A percentile compares a stretch with the other conserved stretches of the same genome.
These are phyloP conservation scores for Psilanteris sp. DNA, from an alignment of 1,140 invertebrate genomes.

Conservation along the genomic window DNA sequence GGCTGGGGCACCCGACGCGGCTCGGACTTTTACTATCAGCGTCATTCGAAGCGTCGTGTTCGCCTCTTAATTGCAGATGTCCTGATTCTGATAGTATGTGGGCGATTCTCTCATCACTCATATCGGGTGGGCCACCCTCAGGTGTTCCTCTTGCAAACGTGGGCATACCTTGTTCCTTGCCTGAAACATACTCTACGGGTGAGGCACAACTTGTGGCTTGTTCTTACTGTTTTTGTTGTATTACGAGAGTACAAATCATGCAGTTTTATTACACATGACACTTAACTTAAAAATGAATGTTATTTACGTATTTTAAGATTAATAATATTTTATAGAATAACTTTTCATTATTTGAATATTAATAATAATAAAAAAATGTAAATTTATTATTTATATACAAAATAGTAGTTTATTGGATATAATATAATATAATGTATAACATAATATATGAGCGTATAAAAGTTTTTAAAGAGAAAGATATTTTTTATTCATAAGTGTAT, in stretches of 20 bases:
- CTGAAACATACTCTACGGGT: conserved; percentile 83
- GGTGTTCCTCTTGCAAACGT: conserved; percentile 86
- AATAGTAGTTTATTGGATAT: too few relatives aligned
- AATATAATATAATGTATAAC: too few relatives aligned
- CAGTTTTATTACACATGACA: conserved; percentile 14
- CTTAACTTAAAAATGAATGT: too few relatives aligned
- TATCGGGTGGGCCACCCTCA: conserved; percentile 85
- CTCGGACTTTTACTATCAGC: conserved; percentile 87
- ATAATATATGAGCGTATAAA: too few relatives aligned
- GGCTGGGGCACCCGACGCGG: conserved; percentile 86
- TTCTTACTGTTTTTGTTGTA: conserved; percentile 70
- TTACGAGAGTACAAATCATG: conserved; percentile 26
- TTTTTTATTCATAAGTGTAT: too few relatives aligned
- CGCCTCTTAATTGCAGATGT: conserved; percentile 83
- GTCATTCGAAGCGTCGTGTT: conserved; percentile 77
- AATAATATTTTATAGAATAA: too few relatives aligned
- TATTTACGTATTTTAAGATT: too few relatives aligned
- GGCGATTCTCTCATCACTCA: conserved; percentile 94
- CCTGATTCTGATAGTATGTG: conserved; percentile 96
- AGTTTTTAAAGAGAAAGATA: too few relatives aligned
- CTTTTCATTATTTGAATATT: too few relatives aligned
- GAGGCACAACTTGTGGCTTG: conserved; percentile 79
- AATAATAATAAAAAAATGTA: too few relatives aligned
- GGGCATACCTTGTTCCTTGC: conserved; percentile 89
- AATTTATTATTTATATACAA: too few relatives aligned